A percentile compares a stretch with the other conserved stretches of the same genome.
These are phyloP conservation scores for Tryphoninae sp. DNA, from an alignment of 2,888 invertebrate species.

Conservation along the genomic window DNA sequence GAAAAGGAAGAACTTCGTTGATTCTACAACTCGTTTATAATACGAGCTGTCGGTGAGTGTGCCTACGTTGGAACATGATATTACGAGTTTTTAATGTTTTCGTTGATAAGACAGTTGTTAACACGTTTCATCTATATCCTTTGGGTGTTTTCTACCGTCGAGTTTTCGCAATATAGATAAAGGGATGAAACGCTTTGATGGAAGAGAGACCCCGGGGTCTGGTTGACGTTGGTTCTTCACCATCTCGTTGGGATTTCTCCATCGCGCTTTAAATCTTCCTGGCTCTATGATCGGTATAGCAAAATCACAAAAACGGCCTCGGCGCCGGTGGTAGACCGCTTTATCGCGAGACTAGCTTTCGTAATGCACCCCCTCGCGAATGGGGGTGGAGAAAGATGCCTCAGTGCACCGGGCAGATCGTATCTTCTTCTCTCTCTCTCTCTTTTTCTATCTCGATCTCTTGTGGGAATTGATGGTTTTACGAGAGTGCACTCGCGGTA, in stretches of 20 bases:
- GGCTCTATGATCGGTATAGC: slow-evolving; percentile 32
- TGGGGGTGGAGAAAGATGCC: slow-evolving; percentile 12
- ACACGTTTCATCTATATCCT: background rate
- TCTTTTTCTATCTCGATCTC: slow-evolving; percentile 51
- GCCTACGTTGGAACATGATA: background rate
- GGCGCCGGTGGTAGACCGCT: slow-evolving; percentile 44
- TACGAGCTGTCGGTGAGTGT: background rate
- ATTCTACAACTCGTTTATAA: slow-evolving; percentile 12
- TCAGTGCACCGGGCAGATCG: slow-evolving; percentile 44
- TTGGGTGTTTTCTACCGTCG: background rate
- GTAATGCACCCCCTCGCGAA: slow-evolving; percentile 48
- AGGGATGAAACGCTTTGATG: background rate
- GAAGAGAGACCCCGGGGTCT: background rate
- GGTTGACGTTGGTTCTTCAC: slow-evolving; percentile 35
- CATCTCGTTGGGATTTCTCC: slow-evolving; percentile 57
- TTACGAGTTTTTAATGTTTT: background rate
- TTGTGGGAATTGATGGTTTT: slow-evolving; percentile 67
- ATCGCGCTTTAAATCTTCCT: slow-evolving; percentile 60
- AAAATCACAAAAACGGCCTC: slow-evolving; percentile 46
- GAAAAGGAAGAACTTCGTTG: slow-evolving; percentile 21
- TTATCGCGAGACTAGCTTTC: slow-evolving; percentile 59
- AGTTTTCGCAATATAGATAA: background rate
- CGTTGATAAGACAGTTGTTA: background rate
- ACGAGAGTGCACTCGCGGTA: slow-evolving; percentile 58
- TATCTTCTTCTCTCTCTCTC: slow-evolving; percentile 23